Evolutionary conservation across 2,888 invertebrate genomes (phyloP), one percentile per base, ranked within the genome.

Genomic region (Caenorhabditis sinica): DNA sequence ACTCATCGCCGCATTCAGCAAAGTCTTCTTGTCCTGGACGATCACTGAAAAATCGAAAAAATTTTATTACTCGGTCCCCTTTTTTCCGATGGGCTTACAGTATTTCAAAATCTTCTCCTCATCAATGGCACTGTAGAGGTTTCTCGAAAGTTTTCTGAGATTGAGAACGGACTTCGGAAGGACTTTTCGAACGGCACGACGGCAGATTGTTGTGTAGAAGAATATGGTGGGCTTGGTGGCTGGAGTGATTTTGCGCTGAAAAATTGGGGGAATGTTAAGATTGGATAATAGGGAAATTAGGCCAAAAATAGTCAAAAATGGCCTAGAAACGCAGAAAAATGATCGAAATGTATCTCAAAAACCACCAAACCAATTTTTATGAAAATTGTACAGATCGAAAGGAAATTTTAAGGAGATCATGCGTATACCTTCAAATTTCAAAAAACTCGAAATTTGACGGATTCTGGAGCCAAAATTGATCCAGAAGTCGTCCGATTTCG

Each of bases 131-230:
- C 68, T 80, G 68, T 82, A 83, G 8, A 90, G 90, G 20, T 81
- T 79, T 15, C 90, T 77, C 0, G 89, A 85, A 25, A 88, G 33
- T 65, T 87, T 88, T 2, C 88, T 49, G 4, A 88, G 56, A 51
- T 90, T 90, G 43, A 89, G 84, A 2, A 82, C 79, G 0, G 49
- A 77, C 69, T 86, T 88, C 2, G 89, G 89, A 1, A 89, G 76
- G n/a, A 90, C 33, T 66, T 88, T 28, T 53, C 85, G 36, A 0
- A 82, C 53, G 9, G 68, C 79, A 23, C 82, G 69, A 11, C 85
- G 74, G 23, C 85, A 86, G 30, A 87, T 75, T 1, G 69, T 82
- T 9, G 75, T 83, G 69, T 82, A 84, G 60, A 66, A 86, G 15
- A 76, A 61, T 33, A 84, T 77, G 28, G 69, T 49, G 2, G 84